These are phyloP conservation scores for Ceryle rudis DNA, from an alignment of 2,797 vertebrate genomes.

Conservation along the genomic window DNA sequence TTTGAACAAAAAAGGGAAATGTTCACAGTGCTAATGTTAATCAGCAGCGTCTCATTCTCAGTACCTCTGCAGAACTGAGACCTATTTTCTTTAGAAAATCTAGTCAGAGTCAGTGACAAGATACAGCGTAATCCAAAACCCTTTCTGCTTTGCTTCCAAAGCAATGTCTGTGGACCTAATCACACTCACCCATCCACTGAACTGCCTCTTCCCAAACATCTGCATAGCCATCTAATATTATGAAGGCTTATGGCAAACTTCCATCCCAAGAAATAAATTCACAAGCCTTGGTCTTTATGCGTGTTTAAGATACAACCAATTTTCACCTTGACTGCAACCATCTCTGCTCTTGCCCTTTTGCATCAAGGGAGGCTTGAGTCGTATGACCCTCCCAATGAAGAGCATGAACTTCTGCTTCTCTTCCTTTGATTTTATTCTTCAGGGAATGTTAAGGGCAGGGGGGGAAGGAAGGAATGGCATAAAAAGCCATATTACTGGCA, in stretches of 20 bases:
- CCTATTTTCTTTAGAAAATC: neutral
- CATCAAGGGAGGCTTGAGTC: neutral
- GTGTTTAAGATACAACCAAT: neutral
- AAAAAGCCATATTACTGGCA: neutral
- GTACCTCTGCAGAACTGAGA: neutral
- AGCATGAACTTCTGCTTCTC: neutral
- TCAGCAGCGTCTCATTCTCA: neutral
- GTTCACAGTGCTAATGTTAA: neutral
- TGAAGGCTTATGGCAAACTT: neutral
- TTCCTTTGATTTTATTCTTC: neutral
- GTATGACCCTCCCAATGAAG: neutral
- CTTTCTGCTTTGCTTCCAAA: neutral
- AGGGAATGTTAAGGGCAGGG: neutral
- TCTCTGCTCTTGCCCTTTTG: neutral
- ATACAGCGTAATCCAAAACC: neutral
- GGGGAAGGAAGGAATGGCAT: neutral
- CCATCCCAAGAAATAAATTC: neutral
- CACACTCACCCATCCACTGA: neutral
- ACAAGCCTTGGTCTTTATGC: neutral
- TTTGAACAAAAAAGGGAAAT: neutral
- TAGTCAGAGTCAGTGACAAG: neutral
- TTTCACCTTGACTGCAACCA: neutral
- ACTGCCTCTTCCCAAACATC: neutral
- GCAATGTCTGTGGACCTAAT: neutral
- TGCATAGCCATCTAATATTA: neutral